Base-by-base conservation (phyloP, 2,113 vertebrate species). In the Cathartes aura region DNA sequence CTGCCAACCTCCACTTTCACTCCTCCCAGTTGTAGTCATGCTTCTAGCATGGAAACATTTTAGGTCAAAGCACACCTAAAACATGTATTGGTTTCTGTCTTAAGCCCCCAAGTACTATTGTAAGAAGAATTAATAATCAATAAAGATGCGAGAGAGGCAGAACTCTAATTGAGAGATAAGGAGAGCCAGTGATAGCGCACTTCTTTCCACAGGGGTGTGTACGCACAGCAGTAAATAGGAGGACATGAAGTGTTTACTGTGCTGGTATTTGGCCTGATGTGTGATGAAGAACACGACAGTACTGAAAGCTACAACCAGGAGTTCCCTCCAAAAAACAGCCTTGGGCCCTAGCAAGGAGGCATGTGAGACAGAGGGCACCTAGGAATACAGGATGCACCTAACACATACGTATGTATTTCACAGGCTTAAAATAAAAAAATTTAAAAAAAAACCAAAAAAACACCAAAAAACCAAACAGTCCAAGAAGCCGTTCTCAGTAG, bases 111-210 rank as follows among this genome's bases (percentile, higher is more conserved):
- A 22, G 15, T 74, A 72, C 24, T 89, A 12, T 1, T 5, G 67
- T 60, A 93, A 75, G n/a, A 82, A 85, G 40, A 91, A 91, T 53
- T 64, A 87, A 75, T 48, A 93, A 84, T 24, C 5, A 4, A 72
- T 29, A 72, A 82, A 87, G 50, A 92, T 40, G 30, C 11, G 40
- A 63, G 9, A 21, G 21, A 30, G 38, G 13, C 63, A 89, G 43
- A 83, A 81, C 15, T 74, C 62, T 63, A 53, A 62, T 2, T 5
- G 12, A 59, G 59, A 83, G 23, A 67, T 2, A 56, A 52, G 15
- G 40, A 95, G 20, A 92, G 48, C 24, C n/a, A 71, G 34, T 11
- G 15, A 86, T 4, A 87, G 13, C 0, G 0, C 0, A 1, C 0
- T 4, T 58, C 40, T 58, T 80, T 64, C 36, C 64, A 72, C 43